A percentile compares a stretch with the other conserved stretches of the same genome.
Evolutionary conservation across 2,797 vertebrate genomes (phyloP).

Genomic region (Tenualosa thibaudeaui): DNA sequence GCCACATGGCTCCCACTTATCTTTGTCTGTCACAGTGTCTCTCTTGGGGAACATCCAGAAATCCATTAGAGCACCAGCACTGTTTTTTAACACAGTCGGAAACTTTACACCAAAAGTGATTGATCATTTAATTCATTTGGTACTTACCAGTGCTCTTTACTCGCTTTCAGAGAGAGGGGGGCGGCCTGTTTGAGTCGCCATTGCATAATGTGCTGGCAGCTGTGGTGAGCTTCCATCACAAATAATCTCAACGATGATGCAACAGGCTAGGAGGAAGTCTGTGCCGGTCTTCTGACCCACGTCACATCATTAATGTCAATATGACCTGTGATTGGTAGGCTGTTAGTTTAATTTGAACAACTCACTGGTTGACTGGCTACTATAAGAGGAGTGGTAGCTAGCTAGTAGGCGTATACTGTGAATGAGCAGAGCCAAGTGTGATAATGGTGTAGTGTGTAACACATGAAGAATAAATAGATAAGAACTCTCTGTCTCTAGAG

Average conservation of each 20-base stretch:
- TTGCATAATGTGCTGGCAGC: not conserved
- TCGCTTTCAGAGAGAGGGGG: not conserved
- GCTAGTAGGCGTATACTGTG: not conserved
- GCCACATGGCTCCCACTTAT: not conserved
- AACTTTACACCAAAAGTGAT: conserved; percentile 18
- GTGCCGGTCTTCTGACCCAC: not conserved
- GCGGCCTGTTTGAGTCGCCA: not conserved
- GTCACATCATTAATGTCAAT: not conserved
- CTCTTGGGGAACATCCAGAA: conserved; percentile 1
- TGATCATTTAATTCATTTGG: conserved; percentile 8
- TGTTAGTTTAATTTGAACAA: not conserved
- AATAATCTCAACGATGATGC: not conserved
- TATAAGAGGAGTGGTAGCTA: not conserved
- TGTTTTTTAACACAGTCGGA: not conserved
- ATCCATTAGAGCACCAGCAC: not conserved
- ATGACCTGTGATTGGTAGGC: not conserved
- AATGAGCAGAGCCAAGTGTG: not conserved
- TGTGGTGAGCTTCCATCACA: not conserved
- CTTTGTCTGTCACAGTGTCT: not conserved
- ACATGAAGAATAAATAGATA: not conserved
- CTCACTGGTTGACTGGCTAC: not conserved
- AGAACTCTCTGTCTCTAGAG: not conserved
- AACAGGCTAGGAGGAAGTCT: not conserved
- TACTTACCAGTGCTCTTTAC: not conserved
- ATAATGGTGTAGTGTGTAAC: not conserved